A percentile compares a stretch with the other conserved stretches of the same genome.
Conservation (phyloP, 1,140 invertebrate species). For the Limonius californicus region DNA sequence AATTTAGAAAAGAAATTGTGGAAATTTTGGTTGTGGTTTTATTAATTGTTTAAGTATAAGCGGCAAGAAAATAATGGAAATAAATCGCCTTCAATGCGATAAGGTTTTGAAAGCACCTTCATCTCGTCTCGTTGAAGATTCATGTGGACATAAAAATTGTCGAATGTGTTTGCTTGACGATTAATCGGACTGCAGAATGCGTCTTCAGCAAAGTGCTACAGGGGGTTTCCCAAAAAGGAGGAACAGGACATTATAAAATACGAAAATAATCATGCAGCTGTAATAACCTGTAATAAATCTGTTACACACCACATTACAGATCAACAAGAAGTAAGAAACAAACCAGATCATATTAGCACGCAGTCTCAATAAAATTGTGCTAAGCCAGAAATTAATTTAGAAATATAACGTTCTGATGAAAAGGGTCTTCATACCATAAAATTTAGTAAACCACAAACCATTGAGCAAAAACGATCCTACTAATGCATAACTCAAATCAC, state of each 20-base stretch:
- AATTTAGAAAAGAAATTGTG: no score
- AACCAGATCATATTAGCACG: neutral
- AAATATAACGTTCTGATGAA: neutral
- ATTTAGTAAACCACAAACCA: neutral
- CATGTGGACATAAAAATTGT: conserved; percentile 51
- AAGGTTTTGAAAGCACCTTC: conserved; percentile 33
- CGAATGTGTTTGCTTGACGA: conserved; percentile 46
- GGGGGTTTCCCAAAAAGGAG: neutral
- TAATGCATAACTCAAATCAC: conserved; percentile 33
- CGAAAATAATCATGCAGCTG: conserved; percentile 27
- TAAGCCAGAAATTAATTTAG: neutral
- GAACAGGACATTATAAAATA: conserved; percentile 14
- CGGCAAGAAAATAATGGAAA: conserved; percentile 15
- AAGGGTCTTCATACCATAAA: neutral
- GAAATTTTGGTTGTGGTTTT: no score
- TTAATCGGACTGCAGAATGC: conserved; percentile 44
- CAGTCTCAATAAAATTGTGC: neutral
- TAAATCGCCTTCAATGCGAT: conserved; percentile 46
- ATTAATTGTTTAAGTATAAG: no score
- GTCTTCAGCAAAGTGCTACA: conserved; percentile 27
- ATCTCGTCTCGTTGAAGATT: conserved; percentile 46
- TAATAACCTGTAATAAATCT: conserved; percentile 28
- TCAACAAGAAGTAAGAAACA: neutral
- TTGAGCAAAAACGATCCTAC: conserved; percentile 26
- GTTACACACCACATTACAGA: neutral